phyloP scores from a whole-genome alignment of 2,113 vertebrate species.

The Callochromis pleurospilus region DNA sequence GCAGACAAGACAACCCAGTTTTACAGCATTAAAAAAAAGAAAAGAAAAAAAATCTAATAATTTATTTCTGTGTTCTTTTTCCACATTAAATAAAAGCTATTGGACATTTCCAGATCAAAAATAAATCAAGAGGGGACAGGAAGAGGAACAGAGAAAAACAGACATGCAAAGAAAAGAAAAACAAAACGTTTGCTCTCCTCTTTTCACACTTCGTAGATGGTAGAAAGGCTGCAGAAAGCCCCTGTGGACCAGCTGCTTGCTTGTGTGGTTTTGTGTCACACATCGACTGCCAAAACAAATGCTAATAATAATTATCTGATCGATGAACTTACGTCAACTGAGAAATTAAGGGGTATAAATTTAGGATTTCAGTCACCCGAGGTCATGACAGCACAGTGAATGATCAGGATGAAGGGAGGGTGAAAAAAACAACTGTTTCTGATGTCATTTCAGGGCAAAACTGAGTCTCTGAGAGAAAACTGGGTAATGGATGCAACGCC shows the following conservation, averaged over 20 bases:
- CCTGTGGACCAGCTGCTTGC: not conserved
- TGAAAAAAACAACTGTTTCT: rapidly evolving
- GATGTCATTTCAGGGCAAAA: not conserved
- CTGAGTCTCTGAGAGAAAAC: not conserved
- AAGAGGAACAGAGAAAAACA: constrained; percentile 15
- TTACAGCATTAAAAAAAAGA: constrained; percentile 47
- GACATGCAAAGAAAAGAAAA: constrained; percentile 58
- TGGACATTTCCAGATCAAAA: constrained; percentile 65
- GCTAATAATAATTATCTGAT: not conserved
- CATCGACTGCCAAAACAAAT: not conserved
- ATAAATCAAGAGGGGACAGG: not conserved
- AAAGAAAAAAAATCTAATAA: constrained; percentile 64
- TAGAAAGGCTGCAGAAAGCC: constrained; percentile 10
- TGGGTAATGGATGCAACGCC: not conserved
- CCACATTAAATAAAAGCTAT: constrained; percentile 72
- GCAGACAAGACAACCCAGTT: constrained; percentile 29
- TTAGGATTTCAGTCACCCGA: not conserved
- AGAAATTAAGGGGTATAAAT: not conserved
- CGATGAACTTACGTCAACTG: not conserved
- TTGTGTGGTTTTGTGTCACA: not conserved
- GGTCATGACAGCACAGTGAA: not conserved
- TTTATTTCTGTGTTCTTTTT: constrained; percentile 71
- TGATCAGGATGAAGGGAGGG: not conserved
- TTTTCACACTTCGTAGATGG: constrained; percentile 6
- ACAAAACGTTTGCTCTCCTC: constrained; percentile 28